These are phyloP conservation scores for Aphrocallistes beatrix DNA, from an alignment of 37 sponge, comb jelly and placozoan species.

Conservation along the genomic window DNA sequence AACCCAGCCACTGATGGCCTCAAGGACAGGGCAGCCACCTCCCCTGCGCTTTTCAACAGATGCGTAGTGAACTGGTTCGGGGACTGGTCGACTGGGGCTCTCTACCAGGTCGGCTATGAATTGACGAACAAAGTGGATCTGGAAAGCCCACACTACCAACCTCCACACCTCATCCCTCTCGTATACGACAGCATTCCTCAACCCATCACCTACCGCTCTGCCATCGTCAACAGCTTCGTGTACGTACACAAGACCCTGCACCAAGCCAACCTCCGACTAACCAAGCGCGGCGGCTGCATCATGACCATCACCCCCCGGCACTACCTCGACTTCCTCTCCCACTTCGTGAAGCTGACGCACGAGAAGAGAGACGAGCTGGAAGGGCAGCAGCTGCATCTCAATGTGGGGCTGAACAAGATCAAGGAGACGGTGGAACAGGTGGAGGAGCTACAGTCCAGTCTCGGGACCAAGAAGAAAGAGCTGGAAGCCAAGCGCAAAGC, in stretches of 20 bases:
- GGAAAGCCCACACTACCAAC: conserved; percentile 46
- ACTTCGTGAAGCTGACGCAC: conserved; percentile 73
- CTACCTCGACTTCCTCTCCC: conserved; percentile 90
- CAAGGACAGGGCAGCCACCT: conserved; percentile 89
- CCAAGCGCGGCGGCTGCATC: conserved; percentile 59
- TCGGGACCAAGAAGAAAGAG: conserved; percentile 89
- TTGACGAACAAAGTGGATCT: conserved; percentile 86
- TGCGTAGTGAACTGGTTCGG: conserved; percentile 99
- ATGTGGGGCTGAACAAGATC: conserved; percentile 90
- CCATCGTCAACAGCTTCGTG: conserved; percentile 81
- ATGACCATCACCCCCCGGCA: conserved; percentile 84
- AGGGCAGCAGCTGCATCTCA: conserved; percentile 94
- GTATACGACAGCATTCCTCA: conserved; percentile 43
- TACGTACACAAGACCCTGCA: conserved; percentile 87
- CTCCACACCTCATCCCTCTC: conserved; percentile 54
- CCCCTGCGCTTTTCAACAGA: conserved; percentile 97
- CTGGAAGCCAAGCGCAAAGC: conserved; percentile 81
- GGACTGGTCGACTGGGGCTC: conserved; percentile 88
- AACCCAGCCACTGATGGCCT: conserved; percentile 94
- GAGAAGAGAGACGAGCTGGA: conserved; percentile 91
- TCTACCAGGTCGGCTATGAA: conserved; percentile 89
- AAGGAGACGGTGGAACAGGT: conserved; percentile 93
- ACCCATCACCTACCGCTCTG: conserved; percentile 62
- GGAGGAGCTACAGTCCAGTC: conserved; percentile 76
- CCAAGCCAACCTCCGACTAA: conserved; percentile 62